A percentile compares a stretch with the other conserved stretches of the same genome.
Evolutionary conservation across 2,797 vertebrate genomes (phyloP).

Genomic region (Avahi laniger): DNA sequence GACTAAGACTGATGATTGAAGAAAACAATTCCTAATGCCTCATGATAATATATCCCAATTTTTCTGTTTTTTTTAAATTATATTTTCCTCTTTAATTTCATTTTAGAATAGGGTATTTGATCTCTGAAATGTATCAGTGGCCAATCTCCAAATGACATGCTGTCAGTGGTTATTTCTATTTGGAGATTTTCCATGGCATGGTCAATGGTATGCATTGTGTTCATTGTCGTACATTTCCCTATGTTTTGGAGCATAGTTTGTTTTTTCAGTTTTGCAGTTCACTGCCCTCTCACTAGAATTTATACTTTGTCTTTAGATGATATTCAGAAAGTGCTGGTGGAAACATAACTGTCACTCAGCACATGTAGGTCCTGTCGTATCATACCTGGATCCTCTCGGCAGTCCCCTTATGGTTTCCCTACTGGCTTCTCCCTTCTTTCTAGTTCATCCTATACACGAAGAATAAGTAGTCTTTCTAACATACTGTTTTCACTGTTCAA

Average conservation of each 20-base stretch:
- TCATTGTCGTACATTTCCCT: not conserved
- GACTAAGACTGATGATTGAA: not conserved
- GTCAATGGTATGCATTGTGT: not conserved
- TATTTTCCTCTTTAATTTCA: not conserved
- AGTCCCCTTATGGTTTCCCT: not conserved
- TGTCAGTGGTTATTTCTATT: not conserved
- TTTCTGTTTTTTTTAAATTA: not conserved
- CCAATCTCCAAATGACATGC: not conserved
- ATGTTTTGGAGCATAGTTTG: not conserved
- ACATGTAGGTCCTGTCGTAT: not conserved
- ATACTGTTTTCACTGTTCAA: not conserved
- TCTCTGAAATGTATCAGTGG: not conserved
- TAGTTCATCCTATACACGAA: not conserved
- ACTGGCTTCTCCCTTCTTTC: not conserved
- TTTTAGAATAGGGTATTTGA: not conserved
- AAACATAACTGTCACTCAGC: not conserved
- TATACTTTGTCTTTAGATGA: not conserved
- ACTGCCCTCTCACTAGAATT: not conserved
- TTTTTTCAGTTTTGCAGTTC: not conserved
- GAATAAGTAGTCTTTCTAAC: conserved; percentile 2
- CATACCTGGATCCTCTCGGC: not conserved
- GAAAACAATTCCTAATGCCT: not conserved
- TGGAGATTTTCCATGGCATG: not conserved
- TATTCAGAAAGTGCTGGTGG: not conserved
- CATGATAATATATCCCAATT: not conserved